Evolutionary conservation across 2,888 invertebrate species (phyloP), one percentile per base, ranked within the genome.

Genomic region (Falcaria lacertinaria): DNA sequence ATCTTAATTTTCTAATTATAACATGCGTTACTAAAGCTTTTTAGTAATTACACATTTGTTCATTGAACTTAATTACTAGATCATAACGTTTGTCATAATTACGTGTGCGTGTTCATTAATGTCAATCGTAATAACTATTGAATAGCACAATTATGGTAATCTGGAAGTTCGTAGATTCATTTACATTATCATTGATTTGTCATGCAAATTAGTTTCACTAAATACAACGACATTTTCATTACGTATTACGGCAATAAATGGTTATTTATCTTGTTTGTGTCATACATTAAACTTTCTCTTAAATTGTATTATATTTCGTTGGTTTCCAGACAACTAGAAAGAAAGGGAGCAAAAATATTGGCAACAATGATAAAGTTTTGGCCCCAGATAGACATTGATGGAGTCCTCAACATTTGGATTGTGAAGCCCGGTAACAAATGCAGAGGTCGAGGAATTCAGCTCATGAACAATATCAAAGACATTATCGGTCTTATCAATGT

Each of bases 381-480:
- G 94, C 96, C 96, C 0, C 96, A 96, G 72, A 91, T 95, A 55
- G 92, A 94, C 28, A 91, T 95, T 54, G 98, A 98, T 74, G 98
- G 98, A 0, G 91, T 93, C 47, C 91, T 93, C 45, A 98, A 98
- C 78, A 93, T 97, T 55, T 98, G 98, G 98, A 98, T 98, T 51
- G 92, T 98, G 46, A 98, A 98, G 74, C 98, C 98, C 0, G 97
- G 97, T 0, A 97, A 97, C 61, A 96, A 96, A 74, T 97, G 97
- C 57, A 91, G 98, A 7, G 98, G 98, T 0, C 91, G 96, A 65
- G 98, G 98, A 39, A 98, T 98, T 52, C 93, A 94, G 37, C 90
- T 97, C 39, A 94, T 96, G 90, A 95, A 96, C 74, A 94, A 93
- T 63, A 90, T 98, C 19, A 95, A 96, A 59, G 96, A 97, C 62